phyloP scores from a whole-genome alignment of 2,113 vertebrate genomes.

The Scatophagus argus region DNA sequence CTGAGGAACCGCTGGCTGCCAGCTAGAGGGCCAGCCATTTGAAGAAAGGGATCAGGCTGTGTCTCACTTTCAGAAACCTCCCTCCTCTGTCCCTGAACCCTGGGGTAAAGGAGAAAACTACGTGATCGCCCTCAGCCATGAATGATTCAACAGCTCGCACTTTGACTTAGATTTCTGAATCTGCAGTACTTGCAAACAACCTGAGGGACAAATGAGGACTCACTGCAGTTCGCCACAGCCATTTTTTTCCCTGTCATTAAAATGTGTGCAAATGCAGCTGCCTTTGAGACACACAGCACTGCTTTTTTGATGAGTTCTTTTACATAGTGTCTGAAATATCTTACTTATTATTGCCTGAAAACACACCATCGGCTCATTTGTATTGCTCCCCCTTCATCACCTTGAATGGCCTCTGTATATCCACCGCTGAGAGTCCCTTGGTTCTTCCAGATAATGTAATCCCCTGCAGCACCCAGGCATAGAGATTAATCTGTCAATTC shows the following conservation, averaged over 20 bases:
- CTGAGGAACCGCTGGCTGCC: not conserved
- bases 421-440: slow-evolving; percentile 22
- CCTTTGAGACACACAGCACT: not conserved
- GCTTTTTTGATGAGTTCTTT: slow-evolving; percentile 26
- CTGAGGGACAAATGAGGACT: slow-evolving; percentile 28
- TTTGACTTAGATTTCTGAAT: slow-evolving; percentile 53
- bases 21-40: slow-evolving; percentile 28
- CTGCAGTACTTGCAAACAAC: slow-evolving; percentile 43
- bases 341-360: slow-evolving; percentile 25
- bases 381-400: slow-evolving; percentile 20
- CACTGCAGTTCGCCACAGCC: slow-evolving; percentile 10
- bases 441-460: slow-evolving; percentile 49
- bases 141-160: slow-evolving; percentile 71
- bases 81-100: slow-evolving; percentile 45
- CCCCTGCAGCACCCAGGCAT: slow-evolving; percentile 24
- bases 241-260: slow-evolving; percentile 10
- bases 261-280: not conserved
- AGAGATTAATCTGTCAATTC: slow-evolving; percentile 61
- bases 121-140: slow-evolving; percentile 49
- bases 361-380: slow-evolving; percentile 25
- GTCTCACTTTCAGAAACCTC: slow-evolving; percentile 33
- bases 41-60: slow-evolving; percentile 14
- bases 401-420: slow-evolving; percentile 17
- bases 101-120: slow-evolving; percentile 43
- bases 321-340: slow-evolving; percentile 2